A percentile compares a stretch with the other conserved stretches of the same genome.
Conservation (phyloP, 1,140 invertebrate species). For the Diachasmimorpha longicaudata region DNA sequence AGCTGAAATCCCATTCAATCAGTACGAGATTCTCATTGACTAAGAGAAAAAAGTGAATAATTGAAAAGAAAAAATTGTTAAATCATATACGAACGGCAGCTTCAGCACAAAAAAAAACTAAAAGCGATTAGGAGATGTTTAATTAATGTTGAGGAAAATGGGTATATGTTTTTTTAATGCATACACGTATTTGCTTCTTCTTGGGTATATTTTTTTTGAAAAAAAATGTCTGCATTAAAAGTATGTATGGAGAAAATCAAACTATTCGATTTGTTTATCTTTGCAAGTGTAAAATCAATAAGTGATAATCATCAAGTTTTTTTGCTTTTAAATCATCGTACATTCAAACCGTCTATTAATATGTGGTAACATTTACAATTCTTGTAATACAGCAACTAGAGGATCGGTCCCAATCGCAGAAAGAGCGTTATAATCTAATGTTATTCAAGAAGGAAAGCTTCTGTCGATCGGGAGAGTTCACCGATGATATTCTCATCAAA, state of each 20-base stretch:
- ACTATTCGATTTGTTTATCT: too few species aligned
- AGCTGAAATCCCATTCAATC: slow-evolving; percentile 72
- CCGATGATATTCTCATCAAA: slow-evolving; percentile 74
- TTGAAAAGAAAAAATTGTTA: neutral
- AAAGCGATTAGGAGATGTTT: neutral
- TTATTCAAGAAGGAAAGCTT: slow-evolving; percentile 76
- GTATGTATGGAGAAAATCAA: neutral
- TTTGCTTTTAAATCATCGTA: slow-evolving; percentile 29
- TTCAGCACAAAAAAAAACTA: neutral
- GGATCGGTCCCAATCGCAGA: slow-evolving; percentile 70
- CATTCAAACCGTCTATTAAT: slow-evolving; percentile 62
- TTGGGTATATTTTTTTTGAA: neutral
- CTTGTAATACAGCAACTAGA: slow-evolving; percentile 62
- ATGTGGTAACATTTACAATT: slow-evolving; percentile 63
- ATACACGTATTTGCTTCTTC: neutral
- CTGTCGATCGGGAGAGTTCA: too few species aligned
- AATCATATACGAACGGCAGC: neutral
- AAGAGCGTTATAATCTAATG: slow-evolving; percentile 72
- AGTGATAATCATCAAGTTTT: too few species aligned
- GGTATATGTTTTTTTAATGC: neutral
- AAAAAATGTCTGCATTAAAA: neutral
- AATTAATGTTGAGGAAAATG: neutral
- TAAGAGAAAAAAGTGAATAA: slow-evolving; percentile 12
- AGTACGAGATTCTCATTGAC: slow-evolving; percentile 75
- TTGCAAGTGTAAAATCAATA: too few species aligned